phyloP scores from a whole-genome alignment of 1,140 invertebrate genomes.

The Drosophila watanabei region DNA sequence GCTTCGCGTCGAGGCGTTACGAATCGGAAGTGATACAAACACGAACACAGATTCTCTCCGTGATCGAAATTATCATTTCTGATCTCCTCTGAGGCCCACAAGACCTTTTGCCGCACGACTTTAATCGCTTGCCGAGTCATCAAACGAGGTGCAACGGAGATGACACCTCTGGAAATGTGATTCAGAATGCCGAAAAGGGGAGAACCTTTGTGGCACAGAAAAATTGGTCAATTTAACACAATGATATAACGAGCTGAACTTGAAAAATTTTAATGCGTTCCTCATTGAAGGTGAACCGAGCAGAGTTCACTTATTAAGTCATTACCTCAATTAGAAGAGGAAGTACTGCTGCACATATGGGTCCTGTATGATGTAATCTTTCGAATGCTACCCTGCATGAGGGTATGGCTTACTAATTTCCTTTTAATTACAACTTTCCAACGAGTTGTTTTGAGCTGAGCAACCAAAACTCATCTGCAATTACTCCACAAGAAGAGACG shows the following conservation, averaged over 20 bases:
- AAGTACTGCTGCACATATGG: conserved; percentile 40
- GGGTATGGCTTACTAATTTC: conserved; percentile 67
- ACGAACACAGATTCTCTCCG: conserved; percentile 24
- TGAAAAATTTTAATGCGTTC: conserved; percentile 39
- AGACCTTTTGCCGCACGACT: conserved; percentile 27
- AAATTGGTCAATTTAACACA: conserved; percentile 73
- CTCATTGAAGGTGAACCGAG: conserved; percentile 7
- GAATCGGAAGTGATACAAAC: conserved; percentile 75
- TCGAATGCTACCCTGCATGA: not conserved
- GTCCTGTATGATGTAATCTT: conserved; percentile 22
- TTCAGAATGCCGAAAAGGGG: conserved; percentile 9
- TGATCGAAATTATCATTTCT: conserved; percentile 46
- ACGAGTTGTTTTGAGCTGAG: conserved; percentile 52
- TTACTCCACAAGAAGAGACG: conserved; percentile 50
- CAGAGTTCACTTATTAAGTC: conserved; percentile 61
- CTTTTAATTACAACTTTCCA: conserved; percentile 72
- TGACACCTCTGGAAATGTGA: conserved; percentile 72
- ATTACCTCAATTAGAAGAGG: conserved; percentile 72
- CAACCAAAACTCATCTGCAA: conserved; percentile 57
- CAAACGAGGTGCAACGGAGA: conserved; percentile 71
- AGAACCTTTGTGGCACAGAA: conserved; percentile 18
- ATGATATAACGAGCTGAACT: conserved; percentile 67
- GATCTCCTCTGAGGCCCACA: conserved; percentile 11
- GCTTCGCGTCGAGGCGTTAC: conserved; percentile 30
- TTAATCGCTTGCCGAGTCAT: conserved; percentile 71